phyloP scores from a whole-genome alignment of 2,888 invertebrate species.

The Heterodera filipjevi region DNA sequence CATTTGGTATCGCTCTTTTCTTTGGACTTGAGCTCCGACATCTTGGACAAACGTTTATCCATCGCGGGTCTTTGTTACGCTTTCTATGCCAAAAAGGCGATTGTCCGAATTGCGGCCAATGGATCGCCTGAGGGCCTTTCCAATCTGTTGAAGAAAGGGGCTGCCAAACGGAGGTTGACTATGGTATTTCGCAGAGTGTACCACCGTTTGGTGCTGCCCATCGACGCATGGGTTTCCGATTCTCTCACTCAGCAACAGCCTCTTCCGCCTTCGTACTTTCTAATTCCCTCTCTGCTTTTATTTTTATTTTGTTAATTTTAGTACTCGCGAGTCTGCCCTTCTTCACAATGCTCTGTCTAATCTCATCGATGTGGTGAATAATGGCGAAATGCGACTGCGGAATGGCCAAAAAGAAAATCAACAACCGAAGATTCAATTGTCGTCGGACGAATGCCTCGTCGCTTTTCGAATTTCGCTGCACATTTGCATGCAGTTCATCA shows the following conservation, averaged over 20 bases:
- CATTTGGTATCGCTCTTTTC: conserved; percentile 11
- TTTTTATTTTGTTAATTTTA: not conserved
- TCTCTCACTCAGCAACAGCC: not conserved
- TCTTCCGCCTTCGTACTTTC: not conserved
- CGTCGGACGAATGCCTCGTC: not conserved
- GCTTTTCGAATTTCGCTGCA: not conserved
- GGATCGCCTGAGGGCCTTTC: not conserved
- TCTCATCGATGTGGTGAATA: not conserved
- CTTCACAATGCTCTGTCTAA: not conserved
- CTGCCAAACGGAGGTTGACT: not conserved
- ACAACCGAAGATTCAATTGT: conserved; percentile 17
- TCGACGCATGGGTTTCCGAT: conserved; percentile 21
- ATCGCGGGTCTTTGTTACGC: conserved; percentile 33
- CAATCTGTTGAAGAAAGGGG: not conserved
- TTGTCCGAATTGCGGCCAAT: conserved; percentile 17
- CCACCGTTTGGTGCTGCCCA: conserved; percentile 27
- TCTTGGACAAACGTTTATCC: conserved; percentile 17
- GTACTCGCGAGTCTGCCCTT: conserved; percentile 13
- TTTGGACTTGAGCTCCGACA: conserved; percentile 16
- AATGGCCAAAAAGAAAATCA: no score
- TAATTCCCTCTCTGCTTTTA: not conserved
- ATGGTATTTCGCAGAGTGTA: conserved; percentile 27
- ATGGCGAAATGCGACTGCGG: not conserved
- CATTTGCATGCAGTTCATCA: not conserved
- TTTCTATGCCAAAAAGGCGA: conserved; percentile 24